Conservation (phyloP, 2,888 invertebrate species). For the Campoletis raptor region DNA sequence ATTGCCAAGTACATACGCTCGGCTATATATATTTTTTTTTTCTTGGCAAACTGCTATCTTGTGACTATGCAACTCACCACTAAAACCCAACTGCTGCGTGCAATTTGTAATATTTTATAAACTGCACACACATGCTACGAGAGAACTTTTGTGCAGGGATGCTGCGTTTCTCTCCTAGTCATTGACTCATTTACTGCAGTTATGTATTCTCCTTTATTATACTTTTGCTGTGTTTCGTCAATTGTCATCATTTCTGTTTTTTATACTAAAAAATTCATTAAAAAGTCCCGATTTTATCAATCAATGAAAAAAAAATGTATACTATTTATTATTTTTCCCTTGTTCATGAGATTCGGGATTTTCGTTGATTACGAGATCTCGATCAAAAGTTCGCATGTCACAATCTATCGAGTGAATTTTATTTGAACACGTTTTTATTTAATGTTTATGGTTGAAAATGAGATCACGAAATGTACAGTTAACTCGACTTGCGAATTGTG, state of each 20-base stretch:
- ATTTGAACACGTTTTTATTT: too few species aligned
- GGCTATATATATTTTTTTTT: background rate
- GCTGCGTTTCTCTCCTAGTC: constrained; percentile 3
- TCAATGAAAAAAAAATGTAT: background rate
- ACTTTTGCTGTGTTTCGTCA: background rate
- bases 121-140: background rate
- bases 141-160: background rate
- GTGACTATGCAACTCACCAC: constrained; percentile 49
- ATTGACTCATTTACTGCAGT: background rate
- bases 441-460: too few species aligned
- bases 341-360: background rate
- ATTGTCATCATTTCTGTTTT: background rate
- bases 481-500: background rate
- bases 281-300: background rate
- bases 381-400: too few species aligned
- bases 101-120: constrained; percentile 25
- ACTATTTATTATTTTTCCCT: background rate
- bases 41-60: background rate
- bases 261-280: background rate
- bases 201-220: background rate
- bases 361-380: background rate
- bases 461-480: too few species aligned
- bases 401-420: too few species aligned
- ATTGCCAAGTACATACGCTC: constrained; percentile 49
- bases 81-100: constrained; percentile 27